Conservation (phyloP, 1,140 invertebrate species). For the Brachionus angularis region DNA sequence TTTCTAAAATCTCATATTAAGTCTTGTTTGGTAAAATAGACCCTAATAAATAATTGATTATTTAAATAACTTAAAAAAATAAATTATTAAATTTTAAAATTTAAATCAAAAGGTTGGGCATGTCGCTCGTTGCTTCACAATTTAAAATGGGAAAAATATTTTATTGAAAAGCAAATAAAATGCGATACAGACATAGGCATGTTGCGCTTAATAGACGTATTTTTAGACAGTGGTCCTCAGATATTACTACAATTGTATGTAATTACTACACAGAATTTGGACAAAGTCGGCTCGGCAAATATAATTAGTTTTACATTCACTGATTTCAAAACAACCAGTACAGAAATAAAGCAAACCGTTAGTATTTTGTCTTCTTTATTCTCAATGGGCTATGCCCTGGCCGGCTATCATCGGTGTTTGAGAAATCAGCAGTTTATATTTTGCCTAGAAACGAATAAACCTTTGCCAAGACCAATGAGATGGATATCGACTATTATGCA, state of each 20-base stretch:
- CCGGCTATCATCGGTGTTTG: constrained; percentile 32
- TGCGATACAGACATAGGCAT: constrained; percentile 41
- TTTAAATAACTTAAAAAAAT: too few relatives aligned
- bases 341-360: constrained; percentile 39
- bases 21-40: too few relatives aligned
- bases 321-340: constrained; percentile 37
- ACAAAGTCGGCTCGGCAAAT: constrained; percentile 18
- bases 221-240: constrained; percentile 39
- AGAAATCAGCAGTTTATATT: constrained; percentile 37
- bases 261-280: constrained; percentile 32
- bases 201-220: constrained; percentile 34
- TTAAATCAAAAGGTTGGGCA: constrained; percentile 38
- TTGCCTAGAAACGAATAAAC: constrained; percentile 25
- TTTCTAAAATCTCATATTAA: too few relatives aligned
- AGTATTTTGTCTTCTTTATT: constrained; percentile 32
- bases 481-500: constrained; percentile 39
- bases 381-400: constrained; percentile 30
- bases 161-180: constrained; percentile 43
- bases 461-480: constrained; percentile 18
- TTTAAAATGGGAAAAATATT: constrained; percentile 43
- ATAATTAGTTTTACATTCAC: constrained; percentile 33
- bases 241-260: constrained; percentile 37
- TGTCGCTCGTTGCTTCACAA: constrained; percentile 30
- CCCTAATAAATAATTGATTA: too few relatives aligned
- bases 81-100: too few relatives aligned